Conservation (phyloP, 2,113 vertebrate species). For the Semnopithecus entellus region DNA sequence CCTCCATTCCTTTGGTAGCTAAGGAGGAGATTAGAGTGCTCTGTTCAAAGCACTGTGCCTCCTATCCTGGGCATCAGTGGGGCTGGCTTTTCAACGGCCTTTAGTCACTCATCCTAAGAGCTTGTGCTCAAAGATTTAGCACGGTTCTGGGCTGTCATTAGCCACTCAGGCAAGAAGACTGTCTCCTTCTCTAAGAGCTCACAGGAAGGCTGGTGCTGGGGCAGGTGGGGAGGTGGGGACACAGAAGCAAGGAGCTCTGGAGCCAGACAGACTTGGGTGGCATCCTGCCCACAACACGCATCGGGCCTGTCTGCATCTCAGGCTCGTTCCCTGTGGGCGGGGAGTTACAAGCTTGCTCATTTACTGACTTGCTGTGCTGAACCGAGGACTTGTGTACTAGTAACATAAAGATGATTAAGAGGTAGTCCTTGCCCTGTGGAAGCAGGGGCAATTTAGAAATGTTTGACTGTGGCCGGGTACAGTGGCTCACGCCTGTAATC, state of each 20-base stretch:
- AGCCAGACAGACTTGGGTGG: no score
- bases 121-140: neutral
- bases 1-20: constrained; percentile 69
- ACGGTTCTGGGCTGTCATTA: neutral
- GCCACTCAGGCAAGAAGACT: neutral
- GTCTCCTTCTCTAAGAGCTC: neutral
- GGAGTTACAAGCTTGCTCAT: fast-evolving
- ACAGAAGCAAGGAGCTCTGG: neutral
- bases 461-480: no score
- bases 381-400: fast-evolving
- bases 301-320: neutral
- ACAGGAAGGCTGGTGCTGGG: neutral
- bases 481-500: no score
- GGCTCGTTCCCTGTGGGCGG: fast-evolving
- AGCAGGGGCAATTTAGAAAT: neutral
- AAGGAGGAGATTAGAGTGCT: constrained; percentile 76
- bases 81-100: constrained; percentile 70
- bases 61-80: constrained; percentile 34
- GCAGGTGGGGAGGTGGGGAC: neutral
- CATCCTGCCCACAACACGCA: fast-evolving
- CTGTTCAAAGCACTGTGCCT: constrained; percentile 58
- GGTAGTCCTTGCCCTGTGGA: neutral
- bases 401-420: neutral
- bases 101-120: constrained; percentile 69
- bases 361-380: fast-evolving